These are phyloP conservation scores for Bugula neritina DNA, from an alignment of 2,888 invertebrate genomes.

Conservation along the genomic window DNA sequence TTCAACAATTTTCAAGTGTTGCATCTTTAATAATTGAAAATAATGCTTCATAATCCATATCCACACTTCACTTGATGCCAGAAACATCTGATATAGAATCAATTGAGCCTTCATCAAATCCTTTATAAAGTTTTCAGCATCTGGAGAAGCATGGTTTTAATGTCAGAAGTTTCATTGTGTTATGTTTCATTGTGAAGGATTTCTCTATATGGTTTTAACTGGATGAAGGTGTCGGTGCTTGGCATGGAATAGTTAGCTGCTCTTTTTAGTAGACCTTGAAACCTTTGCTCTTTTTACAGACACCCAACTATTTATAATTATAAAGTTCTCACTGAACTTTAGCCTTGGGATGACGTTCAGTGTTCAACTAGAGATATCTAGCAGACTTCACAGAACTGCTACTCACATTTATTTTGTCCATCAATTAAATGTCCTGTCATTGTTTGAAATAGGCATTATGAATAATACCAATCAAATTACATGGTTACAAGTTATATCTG, in stretches of 20 bases:
- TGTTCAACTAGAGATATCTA: too few species aligned
- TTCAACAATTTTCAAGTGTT: neutral
- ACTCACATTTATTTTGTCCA: too few species aligned
- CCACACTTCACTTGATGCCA: neutral
- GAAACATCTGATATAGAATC: neutral
- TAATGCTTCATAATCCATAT: neutral
- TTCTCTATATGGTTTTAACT: neutral
- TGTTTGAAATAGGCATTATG: too few species aligned
- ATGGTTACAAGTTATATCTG: too few species aligned
- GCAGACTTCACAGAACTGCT: too few species aligned
- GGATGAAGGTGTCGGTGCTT: neutral
- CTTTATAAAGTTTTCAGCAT: neutral
- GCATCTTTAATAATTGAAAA: slow-evolving; percentile 1
- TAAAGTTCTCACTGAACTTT: neutral
- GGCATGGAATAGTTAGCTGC: neutral
- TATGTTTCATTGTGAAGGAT: neutral
- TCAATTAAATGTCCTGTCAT: too few species aligned
- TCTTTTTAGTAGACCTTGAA: neutral
- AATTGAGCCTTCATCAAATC: neutral
- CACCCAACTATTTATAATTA: neutral
- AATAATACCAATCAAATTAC: too few species aligned
- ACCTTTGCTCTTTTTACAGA: neutral
- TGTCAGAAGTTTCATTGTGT: too few species aligned
- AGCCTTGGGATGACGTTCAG: too few species aligned
- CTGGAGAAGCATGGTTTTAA: neutral